Conservation (phyloP, 1,140 invertebrate species). For the Brachionus calyciflorus region DNA sequence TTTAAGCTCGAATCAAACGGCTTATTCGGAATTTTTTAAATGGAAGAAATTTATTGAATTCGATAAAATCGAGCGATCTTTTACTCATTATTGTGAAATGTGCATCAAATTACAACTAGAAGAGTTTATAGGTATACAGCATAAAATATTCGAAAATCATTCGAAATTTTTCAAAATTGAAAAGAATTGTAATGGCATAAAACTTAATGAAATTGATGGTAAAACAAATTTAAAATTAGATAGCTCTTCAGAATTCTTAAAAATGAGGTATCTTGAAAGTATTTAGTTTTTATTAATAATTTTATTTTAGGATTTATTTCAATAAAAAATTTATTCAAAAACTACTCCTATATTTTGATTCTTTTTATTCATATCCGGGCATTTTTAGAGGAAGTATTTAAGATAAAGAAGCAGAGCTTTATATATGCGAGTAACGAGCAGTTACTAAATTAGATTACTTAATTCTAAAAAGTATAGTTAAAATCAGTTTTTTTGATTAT, state of each 20-base stretch:
- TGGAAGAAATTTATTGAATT: conserved; percentile 17
- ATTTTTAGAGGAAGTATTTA: no score
- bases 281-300: neutral
- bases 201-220: neutral
- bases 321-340: no score
- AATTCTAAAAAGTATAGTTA: no score
- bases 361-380: no score
- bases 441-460: no score
- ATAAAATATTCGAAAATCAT: neutral
- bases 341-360: no score
- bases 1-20: conserved; percentile 21
- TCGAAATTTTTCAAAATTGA: neutral
- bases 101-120: conserved; percentile 36
- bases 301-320: no score
- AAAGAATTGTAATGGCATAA: neutral
- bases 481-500: no score
- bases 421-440: no score
- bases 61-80: neutral
- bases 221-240: neutral
- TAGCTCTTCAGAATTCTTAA: neutral
- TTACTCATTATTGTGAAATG: conserved; percentile 29
- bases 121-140: conserved; percentile 25
- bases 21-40: conserved; percentile 38
- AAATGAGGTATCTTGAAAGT: conserved; percentile 30
- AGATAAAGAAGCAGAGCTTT: no score